Conservation (phyloP, 2,888 invertebrate genomes). For the Escarpia spicata region DNA sequence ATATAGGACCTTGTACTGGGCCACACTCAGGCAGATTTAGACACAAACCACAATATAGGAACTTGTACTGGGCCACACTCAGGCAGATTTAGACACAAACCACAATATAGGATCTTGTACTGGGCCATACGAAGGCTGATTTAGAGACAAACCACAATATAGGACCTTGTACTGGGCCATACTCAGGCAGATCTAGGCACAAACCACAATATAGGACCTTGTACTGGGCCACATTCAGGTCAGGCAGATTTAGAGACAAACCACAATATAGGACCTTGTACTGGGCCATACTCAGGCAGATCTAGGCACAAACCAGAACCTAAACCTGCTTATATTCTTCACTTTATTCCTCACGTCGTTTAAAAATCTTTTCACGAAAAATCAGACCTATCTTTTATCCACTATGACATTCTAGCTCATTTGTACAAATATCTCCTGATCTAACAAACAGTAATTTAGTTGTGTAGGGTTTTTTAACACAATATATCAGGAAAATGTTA, state of each 20-base stretch:
- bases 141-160: neutral
- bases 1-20: slow-evolving; percentile 44
- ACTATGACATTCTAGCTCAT: no score
- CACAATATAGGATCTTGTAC: slow-evolving; percentile 40
- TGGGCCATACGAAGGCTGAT: slow-evolving; percentile 24
- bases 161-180: slow-evolving; percentile 43
- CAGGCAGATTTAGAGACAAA: neutral
- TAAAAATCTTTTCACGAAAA: no score
- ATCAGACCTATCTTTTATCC: no score
- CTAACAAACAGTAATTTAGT: no score
- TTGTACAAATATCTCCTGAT: no score
- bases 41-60: neutral
- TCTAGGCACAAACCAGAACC: slow-evolving; percentile 30
- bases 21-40: slow-evolving; percentile 40
- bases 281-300: slow-evolving; percentile 36
- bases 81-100: slow-evolving; percentile 36
- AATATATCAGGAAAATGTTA: no score
- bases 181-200: slow-evolving; percentile 36
- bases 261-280: slow-evolving; percentile 39
- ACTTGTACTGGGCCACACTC: slow-evolving; percentile 43
- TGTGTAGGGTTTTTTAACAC: no score
- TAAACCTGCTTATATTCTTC: slow-evolving; percentile 19
- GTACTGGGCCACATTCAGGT: slow-evolving; percentile 32
- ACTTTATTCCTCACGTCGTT: no score
- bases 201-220: slow-evolving; percentile 37